Evolutionary conservation across 1,140 invertebrate genomes (phyloP), one percentile per base, ranked within the genome.

Genomic region (Helicoverpa armigera): DNA sequence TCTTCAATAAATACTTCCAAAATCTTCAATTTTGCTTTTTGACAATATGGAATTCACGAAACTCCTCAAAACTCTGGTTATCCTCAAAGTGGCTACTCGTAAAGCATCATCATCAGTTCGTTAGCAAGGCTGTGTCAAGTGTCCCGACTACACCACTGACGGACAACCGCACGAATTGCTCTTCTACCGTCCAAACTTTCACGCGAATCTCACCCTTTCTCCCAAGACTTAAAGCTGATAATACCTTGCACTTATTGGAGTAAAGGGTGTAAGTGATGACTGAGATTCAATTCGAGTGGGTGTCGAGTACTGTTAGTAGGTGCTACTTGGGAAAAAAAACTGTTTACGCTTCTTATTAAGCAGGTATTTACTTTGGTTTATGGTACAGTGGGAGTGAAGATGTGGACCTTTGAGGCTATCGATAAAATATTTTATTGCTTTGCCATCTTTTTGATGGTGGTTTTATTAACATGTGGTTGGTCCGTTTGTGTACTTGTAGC

Each of bases 61-160:
- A 61, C 29, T 65, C 35, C 56, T 69, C 51, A 58, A 31, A 67
- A 69, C 48, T 31, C 81, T 80, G 58, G 50, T 84, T 76, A 80
- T 79, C 70, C 61, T 84, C 78, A 67, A 81, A 56, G 69, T 53
- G 43, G 76, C 69, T 70, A 60, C 53, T 69, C 70, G 76, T 81
- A 81, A 81, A 79, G 75, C 54, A 50, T 80, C 81, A 83, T 81
- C 84, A 79, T 82, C 83, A 82, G 58, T 81, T 85, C 82, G 84
- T 83, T 83, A 83, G 81, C 81, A 63, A 54, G 54, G 80, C 63
- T 82, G 77, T 81, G 84, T 85, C 84, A 85, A 85, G 84, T 82
- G 82, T 74, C 50, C 51, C 43, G 61, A 31, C 73, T 72, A 72
- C n/a, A 51, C 56, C 56, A 12, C 50, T 43, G 69, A 53, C 58